Conservation (phyloP, 1,140 invertebrate species). For the Penaeus japonicus region DNA sequence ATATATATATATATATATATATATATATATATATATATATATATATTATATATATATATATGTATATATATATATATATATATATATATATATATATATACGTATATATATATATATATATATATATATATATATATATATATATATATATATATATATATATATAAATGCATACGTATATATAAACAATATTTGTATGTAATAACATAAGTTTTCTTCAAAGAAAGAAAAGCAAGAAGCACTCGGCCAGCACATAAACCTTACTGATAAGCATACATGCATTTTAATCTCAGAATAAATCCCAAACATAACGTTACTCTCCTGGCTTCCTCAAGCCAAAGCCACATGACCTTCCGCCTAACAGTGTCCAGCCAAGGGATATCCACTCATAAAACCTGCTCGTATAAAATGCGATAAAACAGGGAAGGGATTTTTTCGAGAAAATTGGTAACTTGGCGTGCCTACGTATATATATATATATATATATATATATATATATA, state of each 20-base stretch:
- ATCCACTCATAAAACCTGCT: too few relatives aligned
- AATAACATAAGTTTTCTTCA: too few relatives aligned
- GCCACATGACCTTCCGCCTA: too few relatives aligned
- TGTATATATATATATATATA: not conserved
- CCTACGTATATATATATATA: not conserved
- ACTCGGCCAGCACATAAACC: too few relatives aligned
- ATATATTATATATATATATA: not conserved
- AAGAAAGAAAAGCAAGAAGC: too few relatives aligned
- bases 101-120: not conserved
- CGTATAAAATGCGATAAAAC: too few relatives aligned
- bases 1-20: slow-evolving; percentile 30
- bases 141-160: not conserved
- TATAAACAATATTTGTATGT: not conserved
- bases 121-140: not conserved
- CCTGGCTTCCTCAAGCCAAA: too few relatives aligned
- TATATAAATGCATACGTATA: not conserved
- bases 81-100: not conserved
- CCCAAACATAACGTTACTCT: too few relatives aligned
- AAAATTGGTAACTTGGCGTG: not conserved
- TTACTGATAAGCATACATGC: too few relatives aligned
- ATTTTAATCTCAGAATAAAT: too few relatives aligned
- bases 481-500: not conserved
- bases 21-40: slow-evolving; percentile 30
- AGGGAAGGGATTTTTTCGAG: too few relatives aligned
- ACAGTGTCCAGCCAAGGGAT: too few relatives aligned